phyloP scores from a whole-genome alignment of 1,140 invertebrate species.

The Homarus americanus region DNA sequence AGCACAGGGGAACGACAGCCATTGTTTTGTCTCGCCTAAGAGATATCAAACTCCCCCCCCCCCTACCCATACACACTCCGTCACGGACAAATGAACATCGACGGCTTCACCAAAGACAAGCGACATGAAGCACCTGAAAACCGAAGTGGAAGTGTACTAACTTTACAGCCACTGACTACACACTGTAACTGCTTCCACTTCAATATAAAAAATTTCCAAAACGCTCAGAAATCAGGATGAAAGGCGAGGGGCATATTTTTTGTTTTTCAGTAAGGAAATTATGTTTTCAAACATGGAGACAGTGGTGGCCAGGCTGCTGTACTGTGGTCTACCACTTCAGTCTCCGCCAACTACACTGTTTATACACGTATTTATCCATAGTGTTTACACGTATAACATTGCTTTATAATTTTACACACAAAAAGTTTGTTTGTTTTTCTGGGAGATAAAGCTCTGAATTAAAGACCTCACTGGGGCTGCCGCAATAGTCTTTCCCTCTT shows the following conservation, averaged over 20 bases:
- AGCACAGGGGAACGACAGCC: not conserved
- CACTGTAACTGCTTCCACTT: constrained; percentile 23
- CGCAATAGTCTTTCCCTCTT: constrained; percentile 30
- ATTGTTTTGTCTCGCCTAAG: not conserved
- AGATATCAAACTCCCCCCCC: not conserved
- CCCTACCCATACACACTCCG: not conserved
- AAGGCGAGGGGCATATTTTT: not conserved
- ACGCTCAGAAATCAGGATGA: constrained; percentile 11
- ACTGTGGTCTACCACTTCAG: constrained; percentile 18
- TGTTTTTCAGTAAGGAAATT: constrained; percentile 12
- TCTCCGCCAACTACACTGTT: not conserved
- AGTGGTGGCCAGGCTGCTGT: constrained; percentile 16
- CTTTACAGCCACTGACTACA: constrained; percentile 52
- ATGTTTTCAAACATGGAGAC: constrained; percentile 27
- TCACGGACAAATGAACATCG: not conserved
- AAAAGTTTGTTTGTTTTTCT: not conserved
- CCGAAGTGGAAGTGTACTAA: constrained; percentile 44
- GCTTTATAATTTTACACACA: constrained; percentile 27
- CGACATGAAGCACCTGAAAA: constrained; percentile 52
- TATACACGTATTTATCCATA: constrained; percentile 38
- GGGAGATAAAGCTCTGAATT: constrained; percentile 54
- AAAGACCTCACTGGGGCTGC: constrained; percentile 25
- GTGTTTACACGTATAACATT: constrained; percentile 28
- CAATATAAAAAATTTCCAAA: constrained; percentile 6
- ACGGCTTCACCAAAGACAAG: constrained; percentile 43